Evolutionary conservation across 2,888 invertebrate species (phyloP), one percentile per base, ranked within the genome.

Genomic region (Stratiomys singularior): DNA sequence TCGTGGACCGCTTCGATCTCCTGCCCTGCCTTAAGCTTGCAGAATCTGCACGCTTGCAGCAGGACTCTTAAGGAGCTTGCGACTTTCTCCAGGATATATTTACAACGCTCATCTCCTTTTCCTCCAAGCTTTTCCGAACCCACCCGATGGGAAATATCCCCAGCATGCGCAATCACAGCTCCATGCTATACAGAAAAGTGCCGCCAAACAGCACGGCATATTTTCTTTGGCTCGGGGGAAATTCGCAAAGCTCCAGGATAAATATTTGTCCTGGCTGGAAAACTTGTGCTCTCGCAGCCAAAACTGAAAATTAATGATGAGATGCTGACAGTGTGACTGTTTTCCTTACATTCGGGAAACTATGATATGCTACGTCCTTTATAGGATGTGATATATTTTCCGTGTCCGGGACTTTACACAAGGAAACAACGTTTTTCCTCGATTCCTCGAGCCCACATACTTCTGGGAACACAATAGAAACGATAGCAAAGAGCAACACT

Each of bases 281-380:
- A 60, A 21, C 23, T 30, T n/a, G 13, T 25, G 25, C 11, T 25
- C 30, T 28, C 30, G 15, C 13, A n/a, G 60, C 15, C 58, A 74
- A 30, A 4, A 47, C 69, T 25, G 4, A 27, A 56, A 74, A 74
- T 74, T 74, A 74, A 74, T 74, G 74, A 58, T 23, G 44, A 30
- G 30, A 18, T 18, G 74, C 74, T 74, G 74, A 74, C 74, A 74
- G 27, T 30, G 74, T 74, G 74, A 74, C 74, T 28, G 74, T 30
- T 58, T 52, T 27, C 23, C 58, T 18, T 15, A 13, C 58, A 74
- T 30, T 74, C 37, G 37, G 28, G 30, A 30, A 52, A 56, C 21
- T 58, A 28, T 5, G 58, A 52, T 52, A 25, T 25, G 25, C 15
- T 23, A 2, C 9, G 60, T 60, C 60, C 60, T 60, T 60, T 25